Base-by-base conservation (phyloP, 2,113 vertebrate species). In the Strix uralensis region DNA sequence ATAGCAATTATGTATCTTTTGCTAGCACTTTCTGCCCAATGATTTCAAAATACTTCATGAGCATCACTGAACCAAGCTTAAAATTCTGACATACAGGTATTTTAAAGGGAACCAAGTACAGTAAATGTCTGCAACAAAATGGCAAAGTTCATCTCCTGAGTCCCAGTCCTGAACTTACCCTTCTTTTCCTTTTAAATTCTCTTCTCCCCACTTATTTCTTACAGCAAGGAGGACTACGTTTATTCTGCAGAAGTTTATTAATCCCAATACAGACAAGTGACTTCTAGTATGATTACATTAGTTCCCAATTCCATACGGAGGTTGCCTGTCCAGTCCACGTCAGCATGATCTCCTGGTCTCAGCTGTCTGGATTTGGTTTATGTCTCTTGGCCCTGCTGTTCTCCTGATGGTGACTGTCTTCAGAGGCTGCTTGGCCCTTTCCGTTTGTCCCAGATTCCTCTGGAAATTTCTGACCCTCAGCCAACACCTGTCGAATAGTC, bases 401-500 rank as follows among this genome's bases (percentile, higher is more conserved):
- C 25, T 94, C 85, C 20, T 84, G 94, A 63, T 94, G 93, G 49
- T 96, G 97, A 71, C 58, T 14, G 49, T 82, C 44, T 49, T 94
- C 88, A 27, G 62, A 47, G 30, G 61, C 32, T 83, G 58, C 9
- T 17, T 93, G 91, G 47, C 36, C 42, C 51, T 89, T 63, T n/a
- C 15, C 15, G 0, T 96, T 73, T 71, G 82, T 93, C 30, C 25
- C 42, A 15, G 36, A 78, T 38, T 97, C 97, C 52, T 95, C 78
- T 70, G 99, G 98, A 90, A 99, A 99, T 36, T 92, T 97, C 96
- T 99, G 98, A 12, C 98, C 98, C 7, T 97, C 90, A 49, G 97
- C 98, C 80, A 99, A 94, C 44, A 99, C 99, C 94, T 99, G 99
- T 49, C 99, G 98, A 77, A 99, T 90, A 7, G 99, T 99, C 98